These are phyloP conservation scores for Psittacula echo DNA, from an alignment of 2,797 vertebrate genomes.

Conservation along the genomic window DNA sequence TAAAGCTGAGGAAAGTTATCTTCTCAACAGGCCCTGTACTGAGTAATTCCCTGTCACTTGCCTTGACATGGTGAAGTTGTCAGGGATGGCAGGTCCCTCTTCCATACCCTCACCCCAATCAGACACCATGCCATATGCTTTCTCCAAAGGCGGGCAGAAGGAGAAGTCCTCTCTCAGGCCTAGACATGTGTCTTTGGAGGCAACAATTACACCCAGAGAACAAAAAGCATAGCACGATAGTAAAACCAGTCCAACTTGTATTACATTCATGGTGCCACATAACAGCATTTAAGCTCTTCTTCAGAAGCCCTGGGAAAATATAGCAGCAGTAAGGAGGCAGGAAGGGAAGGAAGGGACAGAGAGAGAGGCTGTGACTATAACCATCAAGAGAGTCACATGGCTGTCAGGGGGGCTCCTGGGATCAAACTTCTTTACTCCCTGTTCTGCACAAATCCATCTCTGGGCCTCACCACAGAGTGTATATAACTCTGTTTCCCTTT, in stretches of 20 bases:
- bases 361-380: fast-evolving
- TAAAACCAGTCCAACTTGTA: background rate
- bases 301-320: background rate
- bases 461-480: background rate
- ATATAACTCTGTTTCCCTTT: background rate
- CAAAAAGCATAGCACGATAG: background rate
- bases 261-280: background rate
- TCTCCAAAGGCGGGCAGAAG: background rate
- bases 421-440: background rate
- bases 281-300: background rate
- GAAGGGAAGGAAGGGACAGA: background rate
- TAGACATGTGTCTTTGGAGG: background rate
- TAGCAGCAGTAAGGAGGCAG: background rate
- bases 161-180: background rate
- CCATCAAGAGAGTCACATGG: background rate
- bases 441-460: background rate
- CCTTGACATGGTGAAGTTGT: background rate
- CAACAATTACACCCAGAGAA: background rate
- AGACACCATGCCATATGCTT: background rate
- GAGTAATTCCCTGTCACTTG: background rate
- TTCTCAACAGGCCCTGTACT: background rate
- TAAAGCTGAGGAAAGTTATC: background rate
- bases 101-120: background rate
- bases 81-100: background rate
- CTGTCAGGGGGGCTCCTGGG: background rate